These are phyloP conservation scores for Ariolimax columbianus DNA, from an alignment of 2,888 invertebrate genomes.

Conservation along the genomic window DNA sequence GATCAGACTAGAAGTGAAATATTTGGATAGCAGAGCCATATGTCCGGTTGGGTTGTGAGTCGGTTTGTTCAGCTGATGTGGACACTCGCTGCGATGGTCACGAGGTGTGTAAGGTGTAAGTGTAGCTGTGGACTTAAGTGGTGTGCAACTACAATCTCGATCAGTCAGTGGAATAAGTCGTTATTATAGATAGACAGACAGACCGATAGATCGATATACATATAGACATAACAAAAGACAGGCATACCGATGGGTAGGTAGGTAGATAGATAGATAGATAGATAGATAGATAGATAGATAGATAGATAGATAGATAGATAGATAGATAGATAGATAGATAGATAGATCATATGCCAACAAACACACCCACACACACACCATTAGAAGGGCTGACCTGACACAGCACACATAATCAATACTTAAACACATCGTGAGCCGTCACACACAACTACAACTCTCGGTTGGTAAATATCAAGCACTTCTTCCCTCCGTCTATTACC, in stretches of 20 bases:
- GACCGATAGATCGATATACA: neutral
- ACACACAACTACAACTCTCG: neutral
- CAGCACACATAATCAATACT: neutral
- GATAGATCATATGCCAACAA: neutral
- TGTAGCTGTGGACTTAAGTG: no score
- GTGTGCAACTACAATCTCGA: no score
- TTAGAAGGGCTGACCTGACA: neutral
- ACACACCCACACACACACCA: neutral
- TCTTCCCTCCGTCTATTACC: neutral
- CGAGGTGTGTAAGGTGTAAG: no score
- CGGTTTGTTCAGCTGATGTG: no score
- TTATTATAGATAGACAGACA: neutral
- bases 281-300: conserved; percentile 11
- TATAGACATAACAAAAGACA: neutral
- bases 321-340: neutral
- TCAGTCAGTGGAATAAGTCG: no score
- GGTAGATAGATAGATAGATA: conserved; percentile 8
- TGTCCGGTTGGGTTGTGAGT: no score
- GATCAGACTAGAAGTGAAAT: no score
- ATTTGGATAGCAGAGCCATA: no score
- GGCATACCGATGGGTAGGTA: neutral
- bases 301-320: neutral
- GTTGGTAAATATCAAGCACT: neutral
- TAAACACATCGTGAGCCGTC: neutral
- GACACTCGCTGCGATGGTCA: no score